These are phyloP conservation scores for Bombus pyrosoma DNA, from an alignment of 1,140 invertebrate genomes.

Conservation along the genomic window DNA sequence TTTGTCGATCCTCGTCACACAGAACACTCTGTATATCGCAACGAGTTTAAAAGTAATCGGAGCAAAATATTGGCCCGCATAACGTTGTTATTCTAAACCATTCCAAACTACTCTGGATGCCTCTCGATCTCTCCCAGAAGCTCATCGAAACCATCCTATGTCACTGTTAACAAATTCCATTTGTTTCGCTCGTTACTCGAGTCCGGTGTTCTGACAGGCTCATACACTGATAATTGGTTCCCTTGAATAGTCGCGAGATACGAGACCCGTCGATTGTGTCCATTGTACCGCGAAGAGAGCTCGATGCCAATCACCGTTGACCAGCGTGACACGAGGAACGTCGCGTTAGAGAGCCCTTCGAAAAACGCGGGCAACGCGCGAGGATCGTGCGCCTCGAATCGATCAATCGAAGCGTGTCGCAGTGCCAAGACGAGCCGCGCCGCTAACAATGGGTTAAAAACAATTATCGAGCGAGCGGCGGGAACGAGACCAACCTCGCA, in stretches of 20 bases:
- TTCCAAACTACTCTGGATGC: not conserved
- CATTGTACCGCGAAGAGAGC: slow-evolving; percentile 11
- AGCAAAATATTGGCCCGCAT: not conserved
- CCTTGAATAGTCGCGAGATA: slow-evolving; percentile 20
- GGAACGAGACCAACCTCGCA: not conserved
- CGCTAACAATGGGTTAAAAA: slow-evolving; percentile 25
- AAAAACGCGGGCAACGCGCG: not conserved
- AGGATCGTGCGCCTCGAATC: not conserved
- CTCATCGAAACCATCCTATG: not conserved
- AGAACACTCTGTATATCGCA: not conserved
- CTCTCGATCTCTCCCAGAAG: not conserved
- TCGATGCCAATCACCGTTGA: slow-evolving; percentile 23
- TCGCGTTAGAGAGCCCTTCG: not conserved
- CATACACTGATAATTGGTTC: slow-evolving; percentile 14
- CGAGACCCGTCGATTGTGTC: slow-evolving; percentile 24
- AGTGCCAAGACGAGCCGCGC: not conserved
- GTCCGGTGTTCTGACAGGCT: not conserved
- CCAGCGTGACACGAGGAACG: slow-evolving; percentile 12
- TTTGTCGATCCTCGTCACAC: not conserved
- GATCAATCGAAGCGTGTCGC: slow-evolving; percentile 21
- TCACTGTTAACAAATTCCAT: slow-evolving; percentile 23
- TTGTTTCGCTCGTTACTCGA: slow-evolving; percentile 24
- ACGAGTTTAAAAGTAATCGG: not conserved
- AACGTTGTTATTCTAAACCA: not conserved
- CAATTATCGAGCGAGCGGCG: slow-evolving; percentile 23